phyloP scores from a whole-genome alignment of 2,888 invertebrate species.

The Malacosoma neustria region DNA sequence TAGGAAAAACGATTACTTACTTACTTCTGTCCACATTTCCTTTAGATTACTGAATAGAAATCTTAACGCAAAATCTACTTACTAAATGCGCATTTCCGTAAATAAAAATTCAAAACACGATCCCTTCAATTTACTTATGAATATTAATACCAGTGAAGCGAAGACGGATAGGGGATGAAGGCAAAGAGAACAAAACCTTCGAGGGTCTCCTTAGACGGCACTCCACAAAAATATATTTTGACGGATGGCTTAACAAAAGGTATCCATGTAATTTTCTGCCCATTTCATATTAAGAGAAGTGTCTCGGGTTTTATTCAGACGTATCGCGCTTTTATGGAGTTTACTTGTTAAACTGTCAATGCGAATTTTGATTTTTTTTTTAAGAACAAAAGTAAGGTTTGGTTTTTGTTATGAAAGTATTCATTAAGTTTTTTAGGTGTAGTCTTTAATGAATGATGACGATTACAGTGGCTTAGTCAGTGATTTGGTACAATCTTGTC shows the following conservation, averaged over 20 bases:
- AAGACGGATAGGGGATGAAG: slow-evolving; percentile 31
- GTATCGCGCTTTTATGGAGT: slow-evolving; percentile 7
- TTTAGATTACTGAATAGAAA: neutral
- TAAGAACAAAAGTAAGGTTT: neutral
- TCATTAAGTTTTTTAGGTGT: too few species aligned
- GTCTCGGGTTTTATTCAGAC: slow-evolving; percentile 23
- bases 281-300: slow-evolving; percentile 51
- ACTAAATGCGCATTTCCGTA: neutral
- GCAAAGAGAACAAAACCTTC: slow-evolving; percentile 21
- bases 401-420: neutral
- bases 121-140: slow-evolving; percentile 68
- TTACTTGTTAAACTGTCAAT: neutral
- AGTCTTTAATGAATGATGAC: too few species aligned
- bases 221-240: slow-evolving; percentile 62
- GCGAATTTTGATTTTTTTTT: neutral
- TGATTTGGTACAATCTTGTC: too few species aligned
- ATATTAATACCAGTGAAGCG: slow-evolving; percentile 60
- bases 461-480: too few species aligned
- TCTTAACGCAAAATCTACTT: neutral
- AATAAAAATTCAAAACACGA: slow-evolving; percentile 20
- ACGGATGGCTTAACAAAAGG: slow-evolving; percentile 65
- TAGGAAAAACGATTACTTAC: too few species aligned
- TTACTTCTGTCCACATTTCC: too few species aligned
- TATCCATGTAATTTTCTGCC: slow-evolving; percentile 48
- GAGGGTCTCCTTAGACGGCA: slow-evolving; percentile 28